These are phyloP conservation scores for Carposina sasakii DNA, from an alignment of 1,140 invertebrate genomes.

Conservation along the genomic window DNA sequence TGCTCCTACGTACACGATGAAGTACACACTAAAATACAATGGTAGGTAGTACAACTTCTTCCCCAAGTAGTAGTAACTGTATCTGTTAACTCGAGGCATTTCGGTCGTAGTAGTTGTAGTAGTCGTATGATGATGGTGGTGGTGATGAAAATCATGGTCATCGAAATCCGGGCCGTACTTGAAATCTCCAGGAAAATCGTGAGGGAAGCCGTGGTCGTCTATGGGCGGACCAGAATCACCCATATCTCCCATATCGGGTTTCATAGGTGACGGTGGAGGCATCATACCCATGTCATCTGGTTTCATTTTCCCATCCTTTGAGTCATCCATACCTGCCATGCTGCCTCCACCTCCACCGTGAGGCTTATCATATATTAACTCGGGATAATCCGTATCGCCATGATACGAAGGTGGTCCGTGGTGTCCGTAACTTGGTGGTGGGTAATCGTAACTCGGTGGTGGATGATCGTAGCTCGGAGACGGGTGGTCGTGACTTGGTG, in stretches of 20 bases:
- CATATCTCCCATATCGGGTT: conserved; percentile 32
- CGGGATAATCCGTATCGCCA: conserved; percentile 44
- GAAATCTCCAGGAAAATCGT: conserved; percentile 64
- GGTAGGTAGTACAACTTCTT: conserved; percentile 88
- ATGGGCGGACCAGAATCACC: conserved; percentile 29
- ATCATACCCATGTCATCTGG: conserved; percentile 40
- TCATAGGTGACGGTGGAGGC: conserved; percentile 44
- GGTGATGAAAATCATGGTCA: conserved; percentile 64
- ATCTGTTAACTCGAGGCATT: conserved; percentile 79
- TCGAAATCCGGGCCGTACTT: conserved; percentile 67
- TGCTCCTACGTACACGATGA: conserved; percentile 84
- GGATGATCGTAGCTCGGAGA: conserved; percentile 17
- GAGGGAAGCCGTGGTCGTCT: conserved; percentile 55
- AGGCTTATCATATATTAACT: conserved; percentile 45
- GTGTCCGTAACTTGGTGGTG: conserved; percentile 21
- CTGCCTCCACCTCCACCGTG: conserved; percentile 26
- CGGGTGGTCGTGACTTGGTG: conserved; percentile 20
- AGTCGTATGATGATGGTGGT: conserved; percentile 54
- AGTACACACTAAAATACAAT: conserved; percentile 88
- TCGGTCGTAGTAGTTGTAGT: conserved; percentile 74
- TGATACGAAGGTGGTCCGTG: conserved; percentile 24
- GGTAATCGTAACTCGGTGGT: conserved; percentile 18
- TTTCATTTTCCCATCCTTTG: conserved; percentile 38
- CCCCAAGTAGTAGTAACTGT: conserved; percentile 87
- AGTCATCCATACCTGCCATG: conserved; percentile 33